Conservation (phyloP, 2,888 invertebrate species). For the Euplagia quadripunctaria region DNA sequence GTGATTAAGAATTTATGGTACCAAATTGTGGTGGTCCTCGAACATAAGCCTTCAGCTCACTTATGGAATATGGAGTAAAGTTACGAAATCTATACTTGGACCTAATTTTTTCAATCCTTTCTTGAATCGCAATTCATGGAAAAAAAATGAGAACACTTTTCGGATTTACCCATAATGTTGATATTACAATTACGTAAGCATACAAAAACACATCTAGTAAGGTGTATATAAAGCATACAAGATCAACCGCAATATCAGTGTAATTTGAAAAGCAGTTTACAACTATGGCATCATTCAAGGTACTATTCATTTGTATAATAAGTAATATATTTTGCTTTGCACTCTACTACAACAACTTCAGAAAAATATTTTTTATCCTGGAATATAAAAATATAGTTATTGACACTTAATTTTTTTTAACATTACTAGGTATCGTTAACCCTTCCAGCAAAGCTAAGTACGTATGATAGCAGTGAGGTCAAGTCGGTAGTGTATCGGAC, state of each 20-base stretch:
- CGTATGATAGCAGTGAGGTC: no score
- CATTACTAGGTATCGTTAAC: no score
- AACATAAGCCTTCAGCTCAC: neutral
- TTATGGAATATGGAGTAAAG: neutral
- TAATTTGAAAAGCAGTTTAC: conserved; percentile 14
- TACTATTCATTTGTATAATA: conserved; percentile 6
- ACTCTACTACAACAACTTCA: neutral
- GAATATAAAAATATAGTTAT: no score
- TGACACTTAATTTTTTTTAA: no score
- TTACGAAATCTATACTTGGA: neutral
- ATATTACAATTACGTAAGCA: conserved; percentile 25
- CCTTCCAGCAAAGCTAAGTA: no score
- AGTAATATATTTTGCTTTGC: neutral
- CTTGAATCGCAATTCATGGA: neutral
- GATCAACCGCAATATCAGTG: conserved; percentile 27
- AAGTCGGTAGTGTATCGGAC: no score
- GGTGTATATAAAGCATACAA: conserved; percentile 37
- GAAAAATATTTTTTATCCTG: no score
- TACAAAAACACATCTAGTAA: conserved; percentile 15
- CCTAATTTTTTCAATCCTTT: neutral
- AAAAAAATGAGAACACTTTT: neutral
- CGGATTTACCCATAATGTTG: conserved; percentile 15
- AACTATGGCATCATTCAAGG: conserved; percentile 35
- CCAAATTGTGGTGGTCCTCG: no score
- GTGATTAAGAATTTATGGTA: no score